Evolutionary conservation across 2,888 invertebrate genomes (phyloP).

Genomic region (Linyphia triangularis): DNA sequence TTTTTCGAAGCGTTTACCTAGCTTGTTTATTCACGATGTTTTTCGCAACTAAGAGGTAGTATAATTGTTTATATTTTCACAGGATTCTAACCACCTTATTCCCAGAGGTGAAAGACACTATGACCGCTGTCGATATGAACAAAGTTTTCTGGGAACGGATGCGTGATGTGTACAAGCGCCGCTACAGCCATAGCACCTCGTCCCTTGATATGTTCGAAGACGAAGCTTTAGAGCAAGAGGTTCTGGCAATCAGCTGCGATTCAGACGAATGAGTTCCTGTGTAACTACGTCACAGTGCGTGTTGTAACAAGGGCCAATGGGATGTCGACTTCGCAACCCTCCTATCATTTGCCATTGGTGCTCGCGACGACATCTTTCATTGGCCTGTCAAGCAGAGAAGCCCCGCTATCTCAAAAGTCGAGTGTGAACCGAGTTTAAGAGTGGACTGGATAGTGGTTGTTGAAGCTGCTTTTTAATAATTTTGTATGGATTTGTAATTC

Average conservation of each 20-base stretch:
- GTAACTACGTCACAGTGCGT: background rate
- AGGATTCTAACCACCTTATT: constrained; percentile 83
- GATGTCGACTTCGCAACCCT: background rate
- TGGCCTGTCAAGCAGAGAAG: background rate
- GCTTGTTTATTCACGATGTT: no score
- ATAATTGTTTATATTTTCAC: no score
- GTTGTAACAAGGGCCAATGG: background rate
- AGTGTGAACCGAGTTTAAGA: background rate
- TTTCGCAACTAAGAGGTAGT: no score
- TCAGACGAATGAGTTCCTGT: constrained; percentile 11
- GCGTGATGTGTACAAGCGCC: constrained; percentile 78
- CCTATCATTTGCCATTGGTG: background rate
- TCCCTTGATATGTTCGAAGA: constrained; percentile 76
- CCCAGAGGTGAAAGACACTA: constrained; percentile 81
- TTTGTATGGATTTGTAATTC: background rate
- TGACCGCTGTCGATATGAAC: constrained; percentile 82
- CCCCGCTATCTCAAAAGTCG: background rate
- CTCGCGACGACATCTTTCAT: background rate
- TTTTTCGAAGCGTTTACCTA: no score
- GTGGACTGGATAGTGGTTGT: background rate
- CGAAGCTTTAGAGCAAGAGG: constrained; percentile 76
- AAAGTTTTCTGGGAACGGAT: constrained; percentile 84
- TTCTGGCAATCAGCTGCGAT: constrained; percentile 73
- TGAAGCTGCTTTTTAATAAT: background rate
- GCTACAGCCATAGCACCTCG: constrained; percentile 74